Evolutionary conservation across 2,888 invertebrate genomes (phyloP), one percentile per base, ranked within the genome.

Genomic region (Lithophane leautieri): DNA sequence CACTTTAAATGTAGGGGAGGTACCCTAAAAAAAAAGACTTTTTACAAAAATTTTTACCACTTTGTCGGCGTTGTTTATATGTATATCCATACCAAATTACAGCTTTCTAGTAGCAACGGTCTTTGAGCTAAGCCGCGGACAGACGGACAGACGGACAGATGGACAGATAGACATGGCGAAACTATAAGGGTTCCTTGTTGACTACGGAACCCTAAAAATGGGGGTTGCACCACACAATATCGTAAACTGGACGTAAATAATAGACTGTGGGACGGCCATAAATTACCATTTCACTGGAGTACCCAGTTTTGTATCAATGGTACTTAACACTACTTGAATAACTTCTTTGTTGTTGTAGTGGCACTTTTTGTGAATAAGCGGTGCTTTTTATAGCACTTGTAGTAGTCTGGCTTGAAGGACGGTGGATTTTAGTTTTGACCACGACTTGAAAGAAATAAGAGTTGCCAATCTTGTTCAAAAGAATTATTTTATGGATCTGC

Each of bases 271-370:
- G 60, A 50, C 34, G 9, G 34, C 12, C 71, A 72, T 82, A 82
- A 82, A 82, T 85, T 72, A 70, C 60, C 42, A 68, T 75, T 71
- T 40, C 47, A 76, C 34, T 69, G 52, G 71, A 67, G 61, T 67
- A 65, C 65, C 82, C 40, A 63, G 70, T 69, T 82, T 71, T 66
- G 65, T 82, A 78, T 84, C 62, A 72, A 82, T 77, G 61, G 58
- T 50, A 62, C 86, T 71, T 70, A 70, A 60, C 72, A 82, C 68
- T 82, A 82, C 68, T 82, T 73, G 83, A 70, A 78, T 68, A 61
- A 70, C 44, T 65, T 63, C 86, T 78, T 78, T 86, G 71, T 75
- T 71, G 58, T 68, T 70, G 25, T 67, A 69, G 47, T 63, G 62
- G 63, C 22, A 40, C n/a, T 34, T 76, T 81, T 82, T 85, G 52